Conservation (phyloP, 2,888 invertebrate genomes). For the Operophtera brumata region DNA sequence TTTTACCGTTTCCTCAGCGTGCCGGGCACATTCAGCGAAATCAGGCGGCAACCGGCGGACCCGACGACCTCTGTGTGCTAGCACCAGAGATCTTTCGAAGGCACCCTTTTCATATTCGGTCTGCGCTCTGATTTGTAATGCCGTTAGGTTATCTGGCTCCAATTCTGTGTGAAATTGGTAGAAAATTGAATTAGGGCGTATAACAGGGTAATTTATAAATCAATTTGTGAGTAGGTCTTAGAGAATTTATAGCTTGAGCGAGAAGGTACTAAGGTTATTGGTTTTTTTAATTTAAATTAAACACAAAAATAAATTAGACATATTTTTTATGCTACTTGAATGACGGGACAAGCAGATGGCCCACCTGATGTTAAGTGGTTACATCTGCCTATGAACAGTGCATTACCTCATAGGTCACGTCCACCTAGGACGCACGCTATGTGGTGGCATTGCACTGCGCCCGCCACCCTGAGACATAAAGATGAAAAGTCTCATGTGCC, state of each 20-base stretch:
- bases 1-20: constrained; percentile 68
- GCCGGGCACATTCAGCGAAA: constrained; percentile 65
- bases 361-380: no score
- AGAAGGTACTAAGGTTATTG: no score
- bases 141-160: constrained; percentile 65
- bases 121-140: constrained; percentile 65
- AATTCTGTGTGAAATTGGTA: constrained; percentile 46
- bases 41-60: constrained; percentile 56
- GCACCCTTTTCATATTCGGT: constrained; percentile 71
- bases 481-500: no score
- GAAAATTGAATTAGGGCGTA: constrained; percentile 3
- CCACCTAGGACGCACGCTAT: no score
- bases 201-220: neutral
- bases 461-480: no score
- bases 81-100: constrained; percentile 63
- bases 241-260: neutral
- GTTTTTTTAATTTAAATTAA: no score
- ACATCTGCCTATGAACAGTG: no score
- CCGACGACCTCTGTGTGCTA: constrained; percentile 58
- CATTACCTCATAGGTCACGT: no score
- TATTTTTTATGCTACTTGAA: no score
- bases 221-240: neutral
- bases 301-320: no score
- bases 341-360: no score
- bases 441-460: no score